Base-by-base conservation (phyloP, 2,113 vertebrate genomes). In the Phrynocephalus versicolor region DNA sequence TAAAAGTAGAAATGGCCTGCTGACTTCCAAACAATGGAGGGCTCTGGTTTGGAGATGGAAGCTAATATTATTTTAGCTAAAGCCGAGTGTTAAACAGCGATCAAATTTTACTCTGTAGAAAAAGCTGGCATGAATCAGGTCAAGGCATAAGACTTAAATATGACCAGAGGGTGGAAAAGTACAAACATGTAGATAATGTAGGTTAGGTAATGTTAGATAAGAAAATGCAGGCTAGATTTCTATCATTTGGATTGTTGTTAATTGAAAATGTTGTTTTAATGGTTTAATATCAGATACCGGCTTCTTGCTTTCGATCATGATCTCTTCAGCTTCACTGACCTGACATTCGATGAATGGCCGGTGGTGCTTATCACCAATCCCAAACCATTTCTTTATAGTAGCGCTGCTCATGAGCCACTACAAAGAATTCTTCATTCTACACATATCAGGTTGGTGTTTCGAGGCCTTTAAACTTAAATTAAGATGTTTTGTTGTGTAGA, bases 311-410 rank as follows among this genome's bases (percentile, higher is more conserved):
- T 99, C 76, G 99, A 99, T 91, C 98, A 99, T 1, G 98, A 99
- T 95, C 96, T 99, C 88, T 94, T 99, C 82, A 99, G 98, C 90
- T 99, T 99, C 21, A 95, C 96, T 33, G 99, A 99, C 93, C 92
- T 99, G 87, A 96, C 25, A 69, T 99, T 99, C 91, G 97, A 96
- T 45, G 95, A 97, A 84, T 99, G 99, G 99, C 99, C 99, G 23
- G 97, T 95, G 1, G 93, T 99, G 89, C 96, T 99, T 85, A 97
- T 99, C 94, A 99, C 99, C 86, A 99, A 99, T 93, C 99, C 99
- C 86, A 99, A 99, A 87, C 96, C 98, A 21, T 96, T 96, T 1
- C 97, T 98, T 81, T 99, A 99, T 89, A 96, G 97, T 75, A 97
- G 97, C 78, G 96, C 97, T 21, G 91, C 94, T 74, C 95, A 96